Percentiles rank a stretch among this genome's conserved stretches.
Evolutionary conservation across 2,113 vertebrate species (phyloP).

Genomic region (Archilochus colubris): DNA sequence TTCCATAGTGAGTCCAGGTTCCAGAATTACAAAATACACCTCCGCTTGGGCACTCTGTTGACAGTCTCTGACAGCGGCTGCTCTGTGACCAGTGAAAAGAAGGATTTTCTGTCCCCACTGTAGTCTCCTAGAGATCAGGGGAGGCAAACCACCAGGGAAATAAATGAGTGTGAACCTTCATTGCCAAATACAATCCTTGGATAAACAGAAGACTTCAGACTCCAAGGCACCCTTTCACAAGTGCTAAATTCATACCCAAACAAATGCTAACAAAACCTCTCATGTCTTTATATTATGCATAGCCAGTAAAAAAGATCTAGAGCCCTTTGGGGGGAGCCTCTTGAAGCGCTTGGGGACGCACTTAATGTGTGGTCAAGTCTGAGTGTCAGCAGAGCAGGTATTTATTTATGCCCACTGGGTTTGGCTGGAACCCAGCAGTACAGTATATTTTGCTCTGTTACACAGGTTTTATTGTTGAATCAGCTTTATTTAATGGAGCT

Average conservation of each 20-base stretch:
- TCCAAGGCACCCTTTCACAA: slow-evolving; percentile 48
- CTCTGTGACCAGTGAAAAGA: background rate
- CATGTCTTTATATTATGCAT: background rate
- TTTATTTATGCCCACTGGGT: slow-evolving; percentile 52
- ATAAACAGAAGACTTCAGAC: slow-evolving; percentile 54
- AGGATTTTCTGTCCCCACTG: background rate
- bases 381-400: slow-evolving; percentile 28
- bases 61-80: background rate
- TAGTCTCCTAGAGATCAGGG: background rate
- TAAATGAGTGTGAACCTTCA: background rate
- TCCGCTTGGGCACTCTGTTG: background rate
- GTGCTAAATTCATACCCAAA: slow-evolving; percentile 21
- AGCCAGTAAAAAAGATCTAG: background rate
- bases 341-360: background rate
- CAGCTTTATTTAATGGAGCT: slow-evolving; percentile 44
- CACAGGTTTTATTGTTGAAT: slow-evolving; percentile 43
- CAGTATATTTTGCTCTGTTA: slow-evolving; percentile 22
- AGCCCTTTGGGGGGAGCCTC: background rate
- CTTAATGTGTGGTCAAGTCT: slow-evolving; percentile 37
- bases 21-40: background rate
- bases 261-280: slow-evolving; percentile 26
- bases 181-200: background rate
- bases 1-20: background rate
- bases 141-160: background rate
- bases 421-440: slow-evolving; percentile 35